These are phyloP conservation scores for Discoglossus pictus DNA, from an alignment of 2,797 vertebrate genomes.

Conservation along the genomic window DNA sequence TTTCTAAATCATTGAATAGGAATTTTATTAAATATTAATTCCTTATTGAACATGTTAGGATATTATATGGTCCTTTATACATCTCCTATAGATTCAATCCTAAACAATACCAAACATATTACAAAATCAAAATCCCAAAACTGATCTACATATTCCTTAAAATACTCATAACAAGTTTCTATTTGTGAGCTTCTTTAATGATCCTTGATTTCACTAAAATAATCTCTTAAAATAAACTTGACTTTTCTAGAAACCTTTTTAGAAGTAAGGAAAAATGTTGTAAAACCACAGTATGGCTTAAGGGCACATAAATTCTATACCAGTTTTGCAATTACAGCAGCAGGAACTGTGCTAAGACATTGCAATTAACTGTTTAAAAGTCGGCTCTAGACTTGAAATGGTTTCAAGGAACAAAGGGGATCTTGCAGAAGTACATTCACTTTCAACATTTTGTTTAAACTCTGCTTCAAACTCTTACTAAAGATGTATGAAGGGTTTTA, in stretches of 20 bases:
- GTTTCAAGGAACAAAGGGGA: slow-evolving; percentile 30
- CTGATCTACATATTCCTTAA: too few relatives aligned
- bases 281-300: slow-evolving; percentile 10
- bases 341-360: not conserved
- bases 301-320: slow-evolving; percentile 1
- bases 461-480: slow-evolving; percentile 18
- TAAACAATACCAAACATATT: too few relatives aligned
- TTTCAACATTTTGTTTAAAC: slow-evolving; percentile 21
- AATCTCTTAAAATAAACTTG: too few relatives aligned
- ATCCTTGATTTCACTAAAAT: too few relatives aligned
- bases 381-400: not conserved
- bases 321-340: slow-evolving; percentile 10
- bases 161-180: too few relatives aligned
- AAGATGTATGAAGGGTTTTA: slow-evolving; percentile 24
- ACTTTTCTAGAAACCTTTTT: not conserved
- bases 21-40: too few relatives aligned
- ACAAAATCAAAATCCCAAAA: too few relatives aligned
- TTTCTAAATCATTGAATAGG: too few relatives aligned
- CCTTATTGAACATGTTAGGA: too few relatives aligned
- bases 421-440: slow-evolving; percentile 14
- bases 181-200: too few relatives aligned
- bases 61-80: too few relatives aligned
- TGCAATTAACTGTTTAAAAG: slow-evolving; percentile 13
- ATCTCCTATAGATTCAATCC: too few relatives aligned
- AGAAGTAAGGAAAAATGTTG: slow-evolving; percentile 3